Base-by-base conservation (phyloP, 92 coral and sea anemone genomes). In the Actinernus sp. region DNA sequence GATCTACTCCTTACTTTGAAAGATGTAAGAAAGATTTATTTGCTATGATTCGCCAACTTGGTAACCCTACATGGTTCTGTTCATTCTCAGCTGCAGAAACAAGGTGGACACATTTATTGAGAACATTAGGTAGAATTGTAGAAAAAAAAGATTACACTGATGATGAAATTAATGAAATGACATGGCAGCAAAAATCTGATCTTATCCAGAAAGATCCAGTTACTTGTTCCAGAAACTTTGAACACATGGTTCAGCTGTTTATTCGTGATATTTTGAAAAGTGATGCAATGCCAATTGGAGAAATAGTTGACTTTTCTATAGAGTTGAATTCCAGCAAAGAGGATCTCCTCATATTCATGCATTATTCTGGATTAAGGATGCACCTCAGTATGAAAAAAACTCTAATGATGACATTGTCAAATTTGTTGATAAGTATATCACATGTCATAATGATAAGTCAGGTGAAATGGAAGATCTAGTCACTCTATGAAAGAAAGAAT, bases 31-130 rank as follows among this genome's bases (percentile, higher is more conserved):
- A 82, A 33, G 93, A 87, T 40, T 68, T 87, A 31, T 82, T 88
- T 77, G 83, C 88, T 0, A 87, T 75, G 93, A 81, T 87, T 16
- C 70, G 79, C 11, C 92, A 81, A 44, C 70, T 73, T 31, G 92
- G 92, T 9, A 85, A 70, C 40, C 77, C 20, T 56, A 55, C 68
- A n/a, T n/a, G n/a, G n/a, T n/a, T n/a, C n/a, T n/a, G n/a, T n/a
- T n/a, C n/a, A n/a, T n/a, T n/a, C n/a, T 73, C 87, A 51, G 74
- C 87, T 56, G 87, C 87, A 38, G 75, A 81, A 63, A 82, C 88
- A 53, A 64, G 78, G 16, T 82, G 84, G 80, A 9, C 47, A 51
- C 73, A 84, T 77, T 79, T 84, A 9, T 59, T 76, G 9, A 67
- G 54, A 77, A 68, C 60, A 1, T 47, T 84, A 23, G 79, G 69